A percentile compares a stretch with the other conserved stretches of the same genome.
phyloP scores from a whole-genome alignment of 2,113 vertebrate genomes.

The Tyto alba region DNA sequence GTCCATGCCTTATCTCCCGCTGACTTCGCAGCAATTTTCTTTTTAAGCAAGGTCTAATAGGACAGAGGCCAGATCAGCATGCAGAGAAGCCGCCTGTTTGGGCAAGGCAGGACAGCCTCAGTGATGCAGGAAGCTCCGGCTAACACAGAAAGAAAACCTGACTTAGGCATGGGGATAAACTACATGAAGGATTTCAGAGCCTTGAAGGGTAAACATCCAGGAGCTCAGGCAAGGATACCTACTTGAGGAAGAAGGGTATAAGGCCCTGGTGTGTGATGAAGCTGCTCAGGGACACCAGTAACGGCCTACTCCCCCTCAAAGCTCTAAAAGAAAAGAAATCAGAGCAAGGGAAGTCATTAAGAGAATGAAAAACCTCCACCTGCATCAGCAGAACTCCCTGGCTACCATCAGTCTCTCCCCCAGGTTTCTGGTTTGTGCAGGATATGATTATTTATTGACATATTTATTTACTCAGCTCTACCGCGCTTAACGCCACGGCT shows the following conservation, averaged over 20 bases:
- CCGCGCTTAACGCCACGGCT: background rate
- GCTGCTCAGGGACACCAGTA: background rate
- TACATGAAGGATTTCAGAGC: background rate
- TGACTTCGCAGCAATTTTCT: background rate
- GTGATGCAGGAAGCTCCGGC: background rate
- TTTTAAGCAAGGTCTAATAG: background rate
- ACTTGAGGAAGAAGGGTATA: background rate
- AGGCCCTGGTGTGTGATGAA: background rate
- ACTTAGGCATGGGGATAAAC: background rate
- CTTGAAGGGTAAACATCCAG: background rate
- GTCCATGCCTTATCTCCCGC: background rate
- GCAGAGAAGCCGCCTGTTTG: background rate
- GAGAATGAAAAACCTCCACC: slow-evolving; percentile 18
- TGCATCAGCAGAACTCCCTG: slow-evolving; percentile 13
- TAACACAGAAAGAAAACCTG: background rate
- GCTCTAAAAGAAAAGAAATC: background rate
- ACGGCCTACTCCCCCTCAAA: background rate
- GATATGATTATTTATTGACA: slow-evolving; percentile 36
- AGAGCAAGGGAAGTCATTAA: slow-evolving; percentile 15
- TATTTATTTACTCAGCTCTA: slow-evolving; percentile 20
- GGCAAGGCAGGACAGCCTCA: background rate
- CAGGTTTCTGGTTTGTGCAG: background rate
- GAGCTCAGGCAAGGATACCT: background rate
- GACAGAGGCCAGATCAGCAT: background rate
- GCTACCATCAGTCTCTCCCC: background rate